phyloP scores from a whole-genome alignment of 1,140 invertebrate species.

The Diachasmimorpha longicaudata region DNA sequence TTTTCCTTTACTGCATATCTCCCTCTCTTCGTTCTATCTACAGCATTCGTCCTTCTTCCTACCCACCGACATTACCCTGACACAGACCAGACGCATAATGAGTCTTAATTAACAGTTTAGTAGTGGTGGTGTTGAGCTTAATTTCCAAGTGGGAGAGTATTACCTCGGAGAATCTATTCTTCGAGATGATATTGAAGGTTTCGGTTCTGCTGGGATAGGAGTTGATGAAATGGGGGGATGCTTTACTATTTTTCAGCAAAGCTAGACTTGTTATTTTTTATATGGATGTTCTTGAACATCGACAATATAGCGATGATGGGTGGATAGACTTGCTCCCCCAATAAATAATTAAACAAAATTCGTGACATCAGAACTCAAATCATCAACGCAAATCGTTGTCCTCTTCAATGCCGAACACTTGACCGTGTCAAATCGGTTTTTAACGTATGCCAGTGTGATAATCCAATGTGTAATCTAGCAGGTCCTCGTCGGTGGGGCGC shows the following conservation, averaged over 20 bases:
- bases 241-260: too few relatives aligned
- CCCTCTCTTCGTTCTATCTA: neutral
- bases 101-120: conserved; percentile 65
- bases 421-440: conserved; percentile 50
- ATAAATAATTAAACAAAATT: too few relatives aligned
- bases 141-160: conserved; percentile 44
- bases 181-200: neutral
- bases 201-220: too few relatives aligned
- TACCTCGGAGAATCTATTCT: neutral
- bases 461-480: conserved; percentile 57
- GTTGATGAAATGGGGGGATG: too few relatives aligned
- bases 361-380: too few relatives aligned
- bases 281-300: too few relatives aligned
- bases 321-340: too few relatives aligned
- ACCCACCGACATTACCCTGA: conserved; percentile 25
- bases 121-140: conserved; percentile 61
- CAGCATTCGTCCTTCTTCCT: neutral
- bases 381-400: neutral
- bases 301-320: too few relatives aligned
- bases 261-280: too few relatives aligned
- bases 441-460: conserved; percentile 42
- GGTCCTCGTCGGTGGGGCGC: conserved; percentile 43
- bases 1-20: conserved; percentile 19
- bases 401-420: conserved; percentile 44
- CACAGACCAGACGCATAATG: conserved; percentile 52